phyloP scores from a whole-genome alignment of 2,113 vertebrate species.

The Tenrec ecaudatus region DNA sequence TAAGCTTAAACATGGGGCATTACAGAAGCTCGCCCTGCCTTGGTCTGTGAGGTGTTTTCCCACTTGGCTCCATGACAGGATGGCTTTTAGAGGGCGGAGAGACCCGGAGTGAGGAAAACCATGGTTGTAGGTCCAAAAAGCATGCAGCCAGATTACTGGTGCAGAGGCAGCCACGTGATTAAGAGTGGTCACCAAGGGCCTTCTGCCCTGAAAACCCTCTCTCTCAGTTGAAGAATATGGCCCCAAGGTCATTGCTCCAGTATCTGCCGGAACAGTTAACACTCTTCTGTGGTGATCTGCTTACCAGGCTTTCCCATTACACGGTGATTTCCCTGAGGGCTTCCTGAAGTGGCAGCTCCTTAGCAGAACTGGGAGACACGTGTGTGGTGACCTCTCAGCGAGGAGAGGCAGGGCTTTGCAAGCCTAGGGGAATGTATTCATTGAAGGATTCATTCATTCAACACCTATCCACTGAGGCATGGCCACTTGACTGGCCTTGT shows the following conservation, averaged over 20 bases:
- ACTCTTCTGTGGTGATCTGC: neutral
- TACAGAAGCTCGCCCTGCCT: neutral
- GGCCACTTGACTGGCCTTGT: neutral
- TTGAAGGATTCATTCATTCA: neutral
- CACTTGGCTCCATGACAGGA: neutral
- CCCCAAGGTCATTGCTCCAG: neutral
- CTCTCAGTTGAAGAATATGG: neutral
- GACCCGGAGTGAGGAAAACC: neutral
- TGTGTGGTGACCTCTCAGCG: neutral
- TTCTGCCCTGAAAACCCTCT: neutral
- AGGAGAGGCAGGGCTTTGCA: neutral
- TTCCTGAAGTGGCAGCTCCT: neutral
- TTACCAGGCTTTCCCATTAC: neutral
- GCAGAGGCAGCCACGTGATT: neutral
- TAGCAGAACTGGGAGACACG: neutral
- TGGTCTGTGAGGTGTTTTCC: neutral
- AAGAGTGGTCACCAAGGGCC: neutral
- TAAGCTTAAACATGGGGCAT: neutral
- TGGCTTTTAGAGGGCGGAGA: neutral
- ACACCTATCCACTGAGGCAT: neutral
- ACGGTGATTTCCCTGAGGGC: neutral
- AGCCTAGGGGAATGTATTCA: neutral
- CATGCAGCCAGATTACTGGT: neutral
- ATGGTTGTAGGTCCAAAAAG: neutral
- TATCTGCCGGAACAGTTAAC: neutral